phyloP scores from a whole-genome alignment of 1,140 invertebrate species.

The Orius laevigatus region DNA sequence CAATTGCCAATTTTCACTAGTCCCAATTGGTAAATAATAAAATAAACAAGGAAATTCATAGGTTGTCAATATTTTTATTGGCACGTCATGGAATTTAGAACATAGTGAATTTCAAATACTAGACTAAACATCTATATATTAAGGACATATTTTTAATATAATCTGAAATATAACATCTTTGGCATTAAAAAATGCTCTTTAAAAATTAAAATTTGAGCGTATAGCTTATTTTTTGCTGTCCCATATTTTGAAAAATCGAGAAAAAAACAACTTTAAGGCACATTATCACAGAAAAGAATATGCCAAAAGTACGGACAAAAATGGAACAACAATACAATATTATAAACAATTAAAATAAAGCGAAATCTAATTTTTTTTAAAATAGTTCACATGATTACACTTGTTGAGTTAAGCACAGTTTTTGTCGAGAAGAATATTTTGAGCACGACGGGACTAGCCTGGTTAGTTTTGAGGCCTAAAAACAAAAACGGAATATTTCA shows the following conservation, averaged over 20 bases:
- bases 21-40: too few relatives aligned
- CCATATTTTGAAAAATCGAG: background rate
- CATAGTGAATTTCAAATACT: too few relatives aligned
- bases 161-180: constrained; percentile 1
- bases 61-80: too few relatives aligned
- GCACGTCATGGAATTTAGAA: too few relatives aligned
- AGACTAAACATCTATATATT: too few relatives aligned
- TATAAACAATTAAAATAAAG: too few relatives aligned
- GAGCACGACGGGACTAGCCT: constrained; percentile 5
- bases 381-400: constrained; percentile 11
- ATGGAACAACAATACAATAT: background rate
- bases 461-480: constrained; percentile 15
- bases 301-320: constrained; percentile 6
- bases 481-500: background rate
- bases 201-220: too few relatives aligned
- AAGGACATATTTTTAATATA: too few relatives aligned
- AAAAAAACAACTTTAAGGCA: constrained; percentile 4
- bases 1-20: too few relatives aligned
- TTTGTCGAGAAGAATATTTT: background rate
- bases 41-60: too few relatives aligned
- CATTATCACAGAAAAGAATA: constrained; percentile 5
- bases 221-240: constrained; percentile 4
- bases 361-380: too few relatives aligned
- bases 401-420: background rate
- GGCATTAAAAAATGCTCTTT: constrained; percentile 9